phyloP scores from a whole-genome alignment of 2,888 invertebrate species.

The Aromia moschata region DNA sequence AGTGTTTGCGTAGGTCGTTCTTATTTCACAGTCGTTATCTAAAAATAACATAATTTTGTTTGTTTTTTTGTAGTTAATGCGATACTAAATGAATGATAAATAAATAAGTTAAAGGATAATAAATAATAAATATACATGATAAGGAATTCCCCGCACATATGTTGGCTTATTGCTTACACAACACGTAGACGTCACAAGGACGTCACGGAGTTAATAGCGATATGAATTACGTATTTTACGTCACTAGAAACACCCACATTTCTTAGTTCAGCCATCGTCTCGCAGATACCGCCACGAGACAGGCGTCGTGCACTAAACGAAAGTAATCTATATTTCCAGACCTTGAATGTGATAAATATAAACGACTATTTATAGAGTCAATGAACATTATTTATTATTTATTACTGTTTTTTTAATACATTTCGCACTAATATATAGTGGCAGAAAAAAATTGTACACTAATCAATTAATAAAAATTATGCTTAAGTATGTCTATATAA shows the following conservation, averaged over 20 bases:
- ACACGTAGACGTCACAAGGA: slow-evolving; percentile 10
- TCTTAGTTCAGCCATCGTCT: neutral
- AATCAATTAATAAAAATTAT: no score
- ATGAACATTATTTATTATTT: neutral
- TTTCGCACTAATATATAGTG: neutral
- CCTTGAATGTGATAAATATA: neutral
- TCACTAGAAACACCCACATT: slow-evolving; percentile 15
- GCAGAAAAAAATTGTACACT: no score
- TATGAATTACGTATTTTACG: slow-evolving; percentile 15
- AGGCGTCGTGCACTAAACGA: neutral
- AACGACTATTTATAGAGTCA: neutral
- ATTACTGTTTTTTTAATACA: neutral
- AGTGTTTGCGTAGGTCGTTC: neutral
- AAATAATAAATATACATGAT: slow-evolving; percentile 9
- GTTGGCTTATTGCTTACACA: slow-evolving; percentile 8
- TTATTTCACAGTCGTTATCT: neutral
- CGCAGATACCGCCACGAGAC: slow-evolving; percentile 5
- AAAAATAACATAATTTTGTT: slow-evolving; percentile 7
- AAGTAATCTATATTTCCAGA: slow-evolving; percentile 3
- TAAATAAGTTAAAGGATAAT: slow-evolving; percentile 11
- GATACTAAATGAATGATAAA: slow-evolving; percentile 12
- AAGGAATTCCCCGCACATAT: slow-evolving; percentile 23
- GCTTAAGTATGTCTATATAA: no score
- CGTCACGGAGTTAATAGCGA: slow-evolving; percentile 5
- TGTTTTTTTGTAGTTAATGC: slow-evolving; percentile 5